A percentile compares a stretch with the other conserved stretches of the same genome.
Conservation (phyloP, 2,888 invertebrate genomes). For the Microplitis manilae region DNA sequence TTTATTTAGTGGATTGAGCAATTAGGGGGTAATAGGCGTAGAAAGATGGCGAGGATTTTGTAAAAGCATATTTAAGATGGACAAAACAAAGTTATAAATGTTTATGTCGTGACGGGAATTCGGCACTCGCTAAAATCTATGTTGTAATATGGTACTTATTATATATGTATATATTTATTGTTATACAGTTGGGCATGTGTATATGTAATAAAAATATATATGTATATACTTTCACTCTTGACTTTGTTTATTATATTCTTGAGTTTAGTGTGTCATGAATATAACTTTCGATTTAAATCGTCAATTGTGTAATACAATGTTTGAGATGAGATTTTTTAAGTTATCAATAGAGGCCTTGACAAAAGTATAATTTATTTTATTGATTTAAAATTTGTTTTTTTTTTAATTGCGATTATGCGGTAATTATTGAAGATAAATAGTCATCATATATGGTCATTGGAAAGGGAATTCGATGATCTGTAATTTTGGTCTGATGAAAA, state of each 20-base stretch:
- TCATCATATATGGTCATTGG: too few species aligned
- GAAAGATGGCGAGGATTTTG: too few species aligned
- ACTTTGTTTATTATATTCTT: slow-evolving; percentile 32
- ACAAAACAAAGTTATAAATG: background rate
- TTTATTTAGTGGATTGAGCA: too few species aligned
- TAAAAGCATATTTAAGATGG: background rate
- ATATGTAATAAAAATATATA: slow-evolving; percentile 5
- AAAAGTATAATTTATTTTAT: too few species aligned
- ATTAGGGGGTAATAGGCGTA: too few species aligned
- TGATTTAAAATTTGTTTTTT: too few species aligned
- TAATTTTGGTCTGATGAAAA: too few species aligned
- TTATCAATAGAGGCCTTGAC: too few species aligned
- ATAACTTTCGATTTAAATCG: slow-evolving; percentile 35
- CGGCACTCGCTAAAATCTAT: slow-evolving; percentile 29
- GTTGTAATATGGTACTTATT: slow-evolving; percentile 11
- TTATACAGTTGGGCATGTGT: background rate
- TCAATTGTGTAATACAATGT: slow-evolving; percentile 22
- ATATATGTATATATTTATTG: too few species aligned
- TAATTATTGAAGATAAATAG: too few species aligned
- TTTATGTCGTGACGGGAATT: slow-evolving; percentile 15
- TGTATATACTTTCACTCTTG: slow-evolving; percentile 34
- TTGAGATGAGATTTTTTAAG: background rate
- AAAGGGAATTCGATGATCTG: too few species aligned
- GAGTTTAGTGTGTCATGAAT: slow-evolving; percentile 26
- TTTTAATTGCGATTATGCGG: too few species aligned